Evolutionary conservation across 1,140 invertebrate genomes (phyloP), one percentile per base, ranked within the genome.

Genomic region (Habropoda laboriosa): DNA sequence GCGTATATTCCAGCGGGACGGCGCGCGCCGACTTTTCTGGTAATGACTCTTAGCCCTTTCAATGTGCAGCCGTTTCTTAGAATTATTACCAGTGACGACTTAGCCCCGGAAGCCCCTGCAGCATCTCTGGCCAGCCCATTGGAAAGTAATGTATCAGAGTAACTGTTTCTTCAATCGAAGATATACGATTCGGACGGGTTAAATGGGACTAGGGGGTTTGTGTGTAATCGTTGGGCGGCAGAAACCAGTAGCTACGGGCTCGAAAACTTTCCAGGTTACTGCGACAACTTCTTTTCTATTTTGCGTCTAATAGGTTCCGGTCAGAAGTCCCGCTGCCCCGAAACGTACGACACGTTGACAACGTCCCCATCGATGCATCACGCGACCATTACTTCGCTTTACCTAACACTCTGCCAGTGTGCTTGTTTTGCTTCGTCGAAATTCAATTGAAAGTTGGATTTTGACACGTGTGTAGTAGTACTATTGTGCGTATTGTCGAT

Each of bases 91-190:
- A 51, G 42, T 74, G 75, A 84, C 82, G 68, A 74, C 51, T 64
- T 21, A 13, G n/a, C 45, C 63, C 61, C 55, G 61, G 53, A 45
- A 73, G 57, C 47, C 51, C 66, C n/a, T 27, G 24, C 38, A 40
- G 63, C 60, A 16, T 70, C 47, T 61, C 67, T 49, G 67, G 1
- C 68, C 32, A n/a, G 32, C 42, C 81, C 82, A 80, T 84, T 55
- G 64, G 76, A 71, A 84, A 83, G 76, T 75, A 83, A 84, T 84
- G 82, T 38, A 83, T 84, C 82, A 83, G 49, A 24, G 51, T 83
- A 84, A 84, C 81, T 80, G 82, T 84, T 84, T 84, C 81, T 83
- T 83, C 81, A 47, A 66, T 66, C 66, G 35, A 51, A 57, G 64
- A 84, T 80, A 75, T 83, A 83, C 76, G 82, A 58, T 45, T 49